phyloP scores from a whole-genome alignment of 2,888 invertebrate species.

The Hydroisotoma schaefferi region DNA sequence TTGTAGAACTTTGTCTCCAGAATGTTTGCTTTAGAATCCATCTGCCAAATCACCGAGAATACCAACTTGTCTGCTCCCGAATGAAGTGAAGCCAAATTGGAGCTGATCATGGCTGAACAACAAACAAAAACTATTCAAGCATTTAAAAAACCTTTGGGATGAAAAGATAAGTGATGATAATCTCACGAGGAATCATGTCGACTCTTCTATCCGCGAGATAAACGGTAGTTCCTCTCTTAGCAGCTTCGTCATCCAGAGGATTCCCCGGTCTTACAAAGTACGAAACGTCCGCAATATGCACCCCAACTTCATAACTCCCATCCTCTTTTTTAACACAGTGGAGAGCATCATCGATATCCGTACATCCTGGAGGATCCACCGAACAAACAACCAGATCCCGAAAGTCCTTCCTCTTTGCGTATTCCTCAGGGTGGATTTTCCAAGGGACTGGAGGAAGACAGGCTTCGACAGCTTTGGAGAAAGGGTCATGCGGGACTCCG shows the following conservation, averaged over 20 bases:
- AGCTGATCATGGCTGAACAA: constrained; percentile 62
- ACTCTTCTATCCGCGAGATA: constrained; percentile 91
- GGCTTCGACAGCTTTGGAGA: constrained; percentile 87
- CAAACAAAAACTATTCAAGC: not conserved
- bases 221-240: constrained; percentile 90
- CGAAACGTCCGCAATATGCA: constrained; percentile 98
- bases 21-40: constrained; percentile 78
- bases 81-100: constrained; percentile 90
- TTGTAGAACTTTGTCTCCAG: constrained; percentile 79
- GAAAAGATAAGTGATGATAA: not conserved
- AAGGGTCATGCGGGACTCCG: constrained; percentile 92
- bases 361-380: constrained; percentile 97
- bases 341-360: constrained; percentile 97
- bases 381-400: constrained; percentile 84
- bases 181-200: constrained; percentile 71
- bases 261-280: constrained; percentile 93
- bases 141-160: not conserved
- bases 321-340: constrained; percentile 73
- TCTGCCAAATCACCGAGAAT: constrained; percentile 93
- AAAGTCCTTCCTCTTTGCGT: constrained; percentile 74
- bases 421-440: constrained; percentile 77
- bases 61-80: constrained; percentile 88
- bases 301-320: constrained; percentile 80
- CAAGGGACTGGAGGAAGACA: constrained; percentile 88
- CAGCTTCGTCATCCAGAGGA: constrained; percentile 88